Evolutionary conservation across 1,140 invertebrate genomes (phyloP), one percentile per base, ranked within the genome.

Genomic region (Adelges cooleyi): DNA sequence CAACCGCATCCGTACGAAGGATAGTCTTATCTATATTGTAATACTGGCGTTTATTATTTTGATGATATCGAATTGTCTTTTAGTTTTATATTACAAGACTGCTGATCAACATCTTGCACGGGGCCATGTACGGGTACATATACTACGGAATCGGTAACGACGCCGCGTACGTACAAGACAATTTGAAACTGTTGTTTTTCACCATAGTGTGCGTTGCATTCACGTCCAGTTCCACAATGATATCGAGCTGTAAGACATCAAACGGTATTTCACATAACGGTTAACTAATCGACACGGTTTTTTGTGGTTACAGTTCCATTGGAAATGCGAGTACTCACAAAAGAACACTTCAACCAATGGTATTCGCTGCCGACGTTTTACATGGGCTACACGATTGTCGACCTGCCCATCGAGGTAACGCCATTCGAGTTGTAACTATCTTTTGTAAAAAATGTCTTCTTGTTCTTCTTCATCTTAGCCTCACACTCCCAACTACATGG

Each of bases 141-240:
- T 97, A 95, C 74, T 92, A 90, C 70, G 86, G 90, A 70, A 92
- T 95, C 66, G 94, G 94, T 6, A 86, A 91, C 71, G 89, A 96
- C 69, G 93, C 91, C 11, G 85, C 85, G 33, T 91, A 94, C 76
- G 90, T 92, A 8, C 89, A 89, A 77, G 93, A 90, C 75, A 97
- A 97, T 73, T 85, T 90, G 22, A 92, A 91, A 17, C 94, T 89
- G 74, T 82, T 97, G 49, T 97, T 96, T 77, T 96, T 96, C 75
- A 92, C 88, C 67, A 85, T 95, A 65, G 83, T 97, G 74, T 96
- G n/a, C n/a, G n/a, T n/a, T 46, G 95, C 95, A 84, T 97, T 96
- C 72, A 92, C 92, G 23, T 89, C 93, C 8, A 90, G 96, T 84
- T 96, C 95, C 90, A 90, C 93, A 65, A 96, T 92, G 42, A 92